Base-by-base conservation (phyloP, 2,797 vertebrate genomes). In the Odontamblyopus lacepedii region DNA sequence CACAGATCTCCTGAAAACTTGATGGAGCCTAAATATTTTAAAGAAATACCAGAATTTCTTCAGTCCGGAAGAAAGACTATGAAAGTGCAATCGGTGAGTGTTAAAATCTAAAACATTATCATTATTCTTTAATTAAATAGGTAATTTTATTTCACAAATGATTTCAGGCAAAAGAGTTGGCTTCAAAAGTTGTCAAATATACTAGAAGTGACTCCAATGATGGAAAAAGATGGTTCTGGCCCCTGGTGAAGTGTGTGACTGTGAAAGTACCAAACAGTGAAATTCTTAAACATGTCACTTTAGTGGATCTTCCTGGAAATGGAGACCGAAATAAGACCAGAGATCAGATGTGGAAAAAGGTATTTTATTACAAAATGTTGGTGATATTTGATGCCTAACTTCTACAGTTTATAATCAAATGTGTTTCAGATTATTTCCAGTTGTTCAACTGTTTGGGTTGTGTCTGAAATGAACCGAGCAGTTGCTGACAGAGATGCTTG, bases 271-370 rank as follows among this genome's bases (percentile, higher is more conserved):
- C 91, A 29, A 0, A 68, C 0, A 74, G 60, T 8, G 18, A 57
- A 0, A 38, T 90, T 57, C 83, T 90, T 2, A 69, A 87, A 32
- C 72, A 91, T 11, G 66, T 92, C 72, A 83, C 84, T 12, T 51
- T 92, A 8, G 73, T 91, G 60, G 90, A 91, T 64, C 78, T 92
- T 72, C 90, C 89, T 80, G 91, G 89, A 72, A 89, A 65, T 70
- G 91, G 91, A 18, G 89, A 92, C 61, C n/a, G 78, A 15, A 90
- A 90, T 71, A 87, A 82, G 69, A 81, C 59, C 50, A 78, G 91
- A 81, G 75, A 90, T 64, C 5, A 74, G 7, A 87, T 89, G 84
- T 92, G 91, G 91, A 88, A 84, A 89, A 8, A 1, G 78, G 90
- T 91, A 30, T 60, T 60, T 60, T 29, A 29, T 27, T 13, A 63